phyloP scores from a whole-genome alignment of 37 sponge, comb jelly and placozoan species.

The Corticium candelabrum region DNA sequence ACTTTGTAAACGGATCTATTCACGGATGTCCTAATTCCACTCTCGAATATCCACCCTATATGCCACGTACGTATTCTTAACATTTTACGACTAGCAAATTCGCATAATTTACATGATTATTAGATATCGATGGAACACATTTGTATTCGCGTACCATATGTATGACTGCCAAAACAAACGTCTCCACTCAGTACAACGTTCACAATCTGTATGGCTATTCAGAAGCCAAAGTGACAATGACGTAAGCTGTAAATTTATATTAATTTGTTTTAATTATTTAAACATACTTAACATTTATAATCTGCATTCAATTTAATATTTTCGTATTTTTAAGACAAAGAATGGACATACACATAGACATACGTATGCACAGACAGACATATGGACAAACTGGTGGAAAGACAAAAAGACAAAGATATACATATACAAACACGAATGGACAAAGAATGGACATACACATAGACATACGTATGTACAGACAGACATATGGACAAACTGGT shows the following conservation, averaged over 20 bases:
- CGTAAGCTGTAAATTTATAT: constrained; percentile 6
- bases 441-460: too few relatives aligned
- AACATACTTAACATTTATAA: too few relatives aligned
- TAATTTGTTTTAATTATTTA: not conserved
- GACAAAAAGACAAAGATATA: too few relatives aligned
- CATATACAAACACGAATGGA: too few relatives aligned
- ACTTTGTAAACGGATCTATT: constrained; percentile 51
- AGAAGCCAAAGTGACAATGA: constrained; percentile 58
- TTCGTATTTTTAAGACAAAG: too few relatives aligned
- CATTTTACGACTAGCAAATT: not conserved
- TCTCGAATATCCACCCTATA: constrained; percentile 9
- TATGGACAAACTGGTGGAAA: too few relatives aligned
- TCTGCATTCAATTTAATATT: too few relatives aligned
- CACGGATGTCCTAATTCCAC: constrained; percentile 35
- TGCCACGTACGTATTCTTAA: not conserved
- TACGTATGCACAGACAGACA: too few relatives aligned
- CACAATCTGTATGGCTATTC: constrained; percentile 77
- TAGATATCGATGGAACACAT: not conserved
- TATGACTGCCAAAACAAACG: constrained; percentile 39
- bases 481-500: too few relatives aligned
- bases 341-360: too few relatives aligned
- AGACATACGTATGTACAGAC: too few relatives aligned
- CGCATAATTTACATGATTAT: not conserved
- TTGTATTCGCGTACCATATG: constrained; percentile 55
- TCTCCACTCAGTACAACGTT: constrained; percentile 56